Base-by-base conservation (phyloP, 2,797 vertebrate genomes). In the Pagetopsis macropterus region DNA sequence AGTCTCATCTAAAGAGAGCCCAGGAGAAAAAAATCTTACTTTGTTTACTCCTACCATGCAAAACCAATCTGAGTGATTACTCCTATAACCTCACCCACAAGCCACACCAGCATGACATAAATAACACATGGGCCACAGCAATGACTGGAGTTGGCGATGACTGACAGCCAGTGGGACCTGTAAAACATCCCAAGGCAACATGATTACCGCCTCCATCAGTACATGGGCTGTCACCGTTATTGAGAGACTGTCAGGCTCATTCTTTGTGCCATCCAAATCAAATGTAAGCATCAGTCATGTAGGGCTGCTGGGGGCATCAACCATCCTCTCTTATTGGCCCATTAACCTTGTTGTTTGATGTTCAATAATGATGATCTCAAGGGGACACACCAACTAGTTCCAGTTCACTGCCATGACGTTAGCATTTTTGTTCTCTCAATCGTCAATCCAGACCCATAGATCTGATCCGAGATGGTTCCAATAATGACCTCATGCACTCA, bases 181-280 rank as follows among this genome's bases (percentile, higher is more conserved):
- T 91, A 86, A 90, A 92, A 90, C 83, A 87, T 84, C 91, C 85
- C 87, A 78, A 88, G 81, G 90, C 87, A 90, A 91, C 83, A 69
- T 64, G 77, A 87, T 87, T 83, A 75, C 86, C 60, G 59, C 82
- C 87, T 78, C 86, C 83, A 89, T 91, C 90, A 82, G 84, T 84
- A 83, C 64, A 79, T 61, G 65, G 72, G 78, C 82, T 88, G 89
- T 86, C 89, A 89, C 40, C 77, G 85, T 90, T 93, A 90, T 90
- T 90, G 86, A 91, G 90, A 87, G 88, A 86, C 85, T 90, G 88
- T 92, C 90, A 91, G 78, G 70, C 71, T 84, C 68, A 75, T 85
- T 91, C 86, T 81, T 73, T 23, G 72, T 76, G 88, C 81, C 66
- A 82, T 90, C 89, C 82, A 84, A 86, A 92, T 92, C 88, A 89